A percentile compares a stretch with the other conserved stretches of the same genome.
phyloP scores from a whole-genome alignment of 2,113 vertebrate genomes.

The Elephantulus edwardii region DNA sequence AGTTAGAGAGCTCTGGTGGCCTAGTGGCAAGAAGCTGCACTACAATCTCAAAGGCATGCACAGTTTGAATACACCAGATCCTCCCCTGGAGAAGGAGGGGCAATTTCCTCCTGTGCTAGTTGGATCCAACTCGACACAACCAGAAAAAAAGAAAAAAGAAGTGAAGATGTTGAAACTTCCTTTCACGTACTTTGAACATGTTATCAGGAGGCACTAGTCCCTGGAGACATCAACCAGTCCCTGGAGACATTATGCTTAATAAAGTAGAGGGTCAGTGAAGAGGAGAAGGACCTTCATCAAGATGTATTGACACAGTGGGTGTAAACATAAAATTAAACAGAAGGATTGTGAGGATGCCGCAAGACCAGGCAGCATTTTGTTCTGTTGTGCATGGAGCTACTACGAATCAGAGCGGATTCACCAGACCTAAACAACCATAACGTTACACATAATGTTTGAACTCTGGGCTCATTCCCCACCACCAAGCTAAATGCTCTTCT shows the following conservation, averaged over 20 bases:
- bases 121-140: too few relatives aligned
- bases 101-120: too few relatives aligned
- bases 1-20: too few relatives aligned
- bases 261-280: neutral
- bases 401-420: neutral
- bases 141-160: too few relatives aligned
- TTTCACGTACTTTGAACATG: too few relatives aligned
- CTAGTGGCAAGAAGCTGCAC: too few relatives aligned
- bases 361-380: neutral
- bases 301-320: neutral
- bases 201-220: too few relatives aligned
- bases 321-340: neutral
- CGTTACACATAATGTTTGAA: neutral
- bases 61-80: too few relatives aligned
- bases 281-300: neutral
- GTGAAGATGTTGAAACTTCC: too few relatives aligned
- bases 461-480: neutral
- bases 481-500: neutral
- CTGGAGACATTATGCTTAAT: too few relatives aligned
- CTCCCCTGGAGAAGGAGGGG: neutral
- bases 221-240: too few relatives aligned
- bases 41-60: too few relatives aligned
- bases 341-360: neutral
- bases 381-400: neutral
- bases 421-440: neutral